Percentiles rank a stretch among this genome's conserved stretches.
phyloP scores from a whole-genome alignment of 2,113 vertebrate genomes.

The Xenus cinereus region DNA sequence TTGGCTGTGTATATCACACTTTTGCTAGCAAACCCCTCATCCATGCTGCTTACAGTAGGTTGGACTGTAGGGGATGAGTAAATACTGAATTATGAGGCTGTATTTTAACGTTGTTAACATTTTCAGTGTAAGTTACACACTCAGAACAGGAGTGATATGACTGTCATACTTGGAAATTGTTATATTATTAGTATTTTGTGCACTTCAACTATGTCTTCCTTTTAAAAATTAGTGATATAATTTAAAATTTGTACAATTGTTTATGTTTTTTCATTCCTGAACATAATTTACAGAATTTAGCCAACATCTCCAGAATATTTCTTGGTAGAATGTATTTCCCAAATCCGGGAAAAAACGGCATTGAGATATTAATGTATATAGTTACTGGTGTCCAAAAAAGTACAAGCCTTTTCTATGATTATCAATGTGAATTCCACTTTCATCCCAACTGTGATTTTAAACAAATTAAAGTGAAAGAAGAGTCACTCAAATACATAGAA shows the following conservation, averaged over 20 bases:
- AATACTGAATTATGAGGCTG: rapidly evolving
- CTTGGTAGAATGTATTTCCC: background rate
- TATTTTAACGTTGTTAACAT: background rate
- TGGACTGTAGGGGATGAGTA: background rate
- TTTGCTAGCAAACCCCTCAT: rapidly evolving
- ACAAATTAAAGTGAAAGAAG: background rate
- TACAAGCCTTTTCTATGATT: background rate
- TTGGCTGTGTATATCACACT: rapidly evolving
- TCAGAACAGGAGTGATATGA: background rate
- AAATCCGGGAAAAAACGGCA: background rate
- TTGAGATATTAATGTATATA: rapidly evolving
- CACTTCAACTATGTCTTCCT: rapidly evolving
- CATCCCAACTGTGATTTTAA: background rate
- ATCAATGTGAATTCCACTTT: background rate
- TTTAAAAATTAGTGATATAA: rapidly evolving
- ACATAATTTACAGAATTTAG: background rate
- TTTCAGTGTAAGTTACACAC: background rate
- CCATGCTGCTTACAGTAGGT: background rate
- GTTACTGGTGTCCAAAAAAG: background rate
- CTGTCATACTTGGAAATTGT: rapidly evolving
- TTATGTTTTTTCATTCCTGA: background rate
- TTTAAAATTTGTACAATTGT: background rate
- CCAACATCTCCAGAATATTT: background rate
- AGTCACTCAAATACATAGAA: background rate
- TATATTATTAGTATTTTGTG: background rate